phyloP scores from a whole-genome alignment of 2,888 invertebrate genomes.

The Pterostichus niger region DNA sequence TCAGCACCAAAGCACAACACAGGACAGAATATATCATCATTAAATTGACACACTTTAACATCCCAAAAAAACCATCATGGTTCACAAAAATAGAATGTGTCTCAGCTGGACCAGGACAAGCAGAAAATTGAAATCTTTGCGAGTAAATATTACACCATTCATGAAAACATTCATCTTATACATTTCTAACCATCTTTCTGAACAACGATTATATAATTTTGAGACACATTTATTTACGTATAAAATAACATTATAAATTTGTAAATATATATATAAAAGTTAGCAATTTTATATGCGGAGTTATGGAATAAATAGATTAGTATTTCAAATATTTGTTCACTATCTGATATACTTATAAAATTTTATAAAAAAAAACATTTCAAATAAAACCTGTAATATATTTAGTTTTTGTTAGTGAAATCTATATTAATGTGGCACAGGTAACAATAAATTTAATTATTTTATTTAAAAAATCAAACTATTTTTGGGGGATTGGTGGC shows the following conservation, averaged over 20 bases:
- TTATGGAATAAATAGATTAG: conserved; percentile 29
- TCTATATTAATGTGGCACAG: conserved; percentile 36
- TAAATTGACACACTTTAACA: conserved; percentile 53
- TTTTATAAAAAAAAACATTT: conserved; percentile 9
- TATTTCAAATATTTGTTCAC: conserved; percentile 17
- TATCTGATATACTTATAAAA: background rate
- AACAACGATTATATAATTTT: conserved; percentile 27
- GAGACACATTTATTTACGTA: conserved; percentile 49
- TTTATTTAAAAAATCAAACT: background rate
- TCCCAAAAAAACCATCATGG: conserved; percentile 22
- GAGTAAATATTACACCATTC: conserved; percentile 9
- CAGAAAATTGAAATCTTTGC: conserved; percentile 26
- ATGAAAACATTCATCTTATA: background rate
- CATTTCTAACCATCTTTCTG: conserved; percentile 1
- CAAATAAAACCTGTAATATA: conserved; percentile 8
- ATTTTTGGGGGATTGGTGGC: too few species aligned
- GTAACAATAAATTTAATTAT: background rate
- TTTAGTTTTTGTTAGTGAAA: background rate
- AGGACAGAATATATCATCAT: conserved; percentile 59
- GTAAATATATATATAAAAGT: conserved; percentile 57
- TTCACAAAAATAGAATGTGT: conserved; percentile 59
- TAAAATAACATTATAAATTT: conserved; percentile 56
- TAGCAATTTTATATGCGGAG: conserved; percentile 42
- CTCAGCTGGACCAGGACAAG: conserved; percentile 17
- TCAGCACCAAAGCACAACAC: conserved; percentile 32